Evolutionary conservation across 2,113 vertebrate genomes (phyloP).

Genomic region (Otocyon megalotis): DNA sequence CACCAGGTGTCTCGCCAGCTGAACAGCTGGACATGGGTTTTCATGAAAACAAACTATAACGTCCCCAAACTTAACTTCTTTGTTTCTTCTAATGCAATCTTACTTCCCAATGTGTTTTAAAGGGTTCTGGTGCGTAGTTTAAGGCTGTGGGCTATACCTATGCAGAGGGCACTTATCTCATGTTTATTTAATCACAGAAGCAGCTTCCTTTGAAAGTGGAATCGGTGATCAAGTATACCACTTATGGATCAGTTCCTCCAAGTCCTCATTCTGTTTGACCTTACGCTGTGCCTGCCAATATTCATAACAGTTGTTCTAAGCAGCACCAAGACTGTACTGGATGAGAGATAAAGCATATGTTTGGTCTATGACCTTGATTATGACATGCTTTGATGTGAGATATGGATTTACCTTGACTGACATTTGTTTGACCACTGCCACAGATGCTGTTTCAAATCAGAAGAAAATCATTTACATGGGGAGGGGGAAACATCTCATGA

Average conservation of each 20-base stretch:
- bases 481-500: neutral
- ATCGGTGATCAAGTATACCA: neutral
- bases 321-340: neutral
- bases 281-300: neutral
- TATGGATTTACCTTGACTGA: constrained; percentile 17
- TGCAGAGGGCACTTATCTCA: neutral
- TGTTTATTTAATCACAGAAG: constrained; percentile 1
- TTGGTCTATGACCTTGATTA: constrained; percentile 59
- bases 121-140: neutral
- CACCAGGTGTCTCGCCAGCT: neutral
- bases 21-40: neutral
- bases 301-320: neutral
- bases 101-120: neutral
- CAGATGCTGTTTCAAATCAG: constrained; percentile 37
- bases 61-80: neutral
- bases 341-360: constrained; percentile 31
- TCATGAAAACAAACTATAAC: neutral
- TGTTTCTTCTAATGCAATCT: neutral
- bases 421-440: constrained; percentile 27
- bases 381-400: constrained; percentile 20
- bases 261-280: neutral
- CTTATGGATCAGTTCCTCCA: neutral
- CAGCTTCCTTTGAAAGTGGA: constrained; percentile 18
- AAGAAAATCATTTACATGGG: constrained; percentile 45
- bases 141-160: neutral